Base-by-base conservation (phyloP, 2,888 invertebrate species). In the Therioaphis trifolii region DNA sequence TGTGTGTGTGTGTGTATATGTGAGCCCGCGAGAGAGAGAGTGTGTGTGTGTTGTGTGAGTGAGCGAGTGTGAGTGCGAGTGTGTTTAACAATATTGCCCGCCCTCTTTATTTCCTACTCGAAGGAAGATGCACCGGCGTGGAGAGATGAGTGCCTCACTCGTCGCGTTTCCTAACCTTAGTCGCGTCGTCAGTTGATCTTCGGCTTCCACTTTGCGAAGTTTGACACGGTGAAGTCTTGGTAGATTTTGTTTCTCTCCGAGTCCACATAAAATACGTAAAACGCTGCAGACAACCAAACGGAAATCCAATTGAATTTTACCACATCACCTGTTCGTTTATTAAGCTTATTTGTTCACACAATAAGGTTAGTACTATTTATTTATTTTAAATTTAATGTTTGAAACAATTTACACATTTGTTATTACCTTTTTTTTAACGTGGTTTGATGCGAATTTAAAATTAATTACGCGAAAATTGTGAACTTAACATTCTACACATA, bases 141-240 rank as follows among this genome's bases (percentile, higher is more conserved):
- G 49, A 72, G 61, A 82, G 80, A 82, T 72, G 72, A 72, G 35
- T 63, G 80, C 15, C 58, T 72, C 58, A 61, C 29, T 35, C 61
- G 63, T 21, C 35, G 80, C 61, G 71, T 80, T 72, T 49, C 58
- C 43, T 72, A 61, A 61, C 80, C 80, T 29, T 21, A 27, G 74
- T 63, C 66, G 35, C 49, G 66, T 9, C 69, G 82, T 82, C 82
- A 82, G 82, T 82, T 63, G 82, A 82, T 82, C 82, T 82, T 82
- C 82, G 82, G 82, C 82, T 61, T 52, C 82, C 82, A 74, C 82
- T 82, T 82, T 82, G 82, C 24, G 74, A 49, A 74, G 72, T 82
- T 74, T 63, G 49, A 49, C 63, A 52, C 24, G 21, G 49, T 29
- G 27, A 43, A 46, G 69, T 43, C 43, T 27, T 40, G 7, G 46